These are phyloP conservation scores for Amblyjoppa proteus DNA, from an alignment of 2,888 invertebrate species.

Conservation along the genomic window DNA sequence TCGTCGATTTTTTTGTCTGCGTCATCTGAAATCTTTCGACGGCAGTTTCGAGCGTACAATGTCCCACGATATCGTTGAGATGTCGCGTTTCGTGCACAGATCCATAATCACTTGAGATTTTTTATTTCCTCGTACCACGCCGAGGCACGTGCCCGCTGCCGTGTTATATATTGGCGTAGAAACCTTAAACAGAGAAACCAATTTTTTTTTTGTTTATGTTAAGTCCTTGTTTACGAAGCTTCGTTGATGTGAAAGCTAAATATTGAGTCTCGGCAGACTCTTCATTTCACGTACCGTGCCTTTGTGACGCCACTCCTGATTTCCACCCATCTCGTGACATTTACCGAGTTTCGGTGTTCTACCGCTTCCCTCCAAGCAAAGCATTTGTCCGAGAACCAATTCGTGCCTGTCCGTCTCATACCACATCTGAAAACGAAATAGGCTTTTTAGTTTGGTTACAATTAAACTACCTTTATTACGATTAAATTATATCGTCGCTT, in stretches of 20 bases:
- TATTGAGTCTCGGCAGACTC: background rate
- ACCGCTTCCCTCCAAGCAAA: slow-evolving; percentile 93
- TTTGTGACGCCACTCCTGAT: slow-evolving; percentile 96
- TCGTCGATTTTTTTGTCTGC: slow-evolving; percentile 66
- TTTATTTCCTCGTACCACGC: slow-evolving; percentile 85
- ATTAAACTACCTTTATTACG: background rate
- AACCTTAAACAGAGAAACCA: slow-evolving; percentile 85
- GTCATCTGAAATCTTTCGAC: slow-evolving; percentile 78
- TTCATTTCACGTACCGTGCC: slow-evolving; percentile 86
- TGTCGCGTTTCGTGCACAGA: slow-evolving; percentile 87
- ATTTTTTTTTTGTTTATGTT: background rate
- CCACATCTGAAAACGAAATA: slow-evolving; percentile 89
- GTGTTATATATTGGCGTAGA: slow-evolving; percentile 93
- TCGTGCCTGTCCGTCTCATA: slow-evolving; percentile 94
- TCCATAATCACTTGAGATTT: slow-evolving; percentile 87
- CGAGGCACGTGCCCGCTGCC: slow-evolving; percentile 94
- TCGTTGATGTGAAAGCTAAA: background rate
- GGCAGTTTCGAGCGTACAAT: slow-evolving; percentile 82
- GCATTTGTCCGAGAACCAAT: slow-evolving; percentile 92
- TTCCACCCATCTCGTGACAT: slow-evolving; percentile 96
- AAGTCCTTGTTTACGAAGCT: background rate
- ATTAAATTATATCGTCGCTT: too few relatives aligned
- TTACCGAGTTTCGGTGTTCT: slow-evolving; percentile 92
- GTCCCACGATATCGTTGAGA: slow-evolving; percentile 86
- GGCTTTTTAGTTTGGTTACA: background rate